Percentiles rank a stretch among this genome's conserved stretches.
These are phyloP conservation scores for Chrysaora quinquecirrha DNA, from an alignment of 30 jellyfish, hydroid and myxozoan species.

Conservation along the genomic window DNA sequence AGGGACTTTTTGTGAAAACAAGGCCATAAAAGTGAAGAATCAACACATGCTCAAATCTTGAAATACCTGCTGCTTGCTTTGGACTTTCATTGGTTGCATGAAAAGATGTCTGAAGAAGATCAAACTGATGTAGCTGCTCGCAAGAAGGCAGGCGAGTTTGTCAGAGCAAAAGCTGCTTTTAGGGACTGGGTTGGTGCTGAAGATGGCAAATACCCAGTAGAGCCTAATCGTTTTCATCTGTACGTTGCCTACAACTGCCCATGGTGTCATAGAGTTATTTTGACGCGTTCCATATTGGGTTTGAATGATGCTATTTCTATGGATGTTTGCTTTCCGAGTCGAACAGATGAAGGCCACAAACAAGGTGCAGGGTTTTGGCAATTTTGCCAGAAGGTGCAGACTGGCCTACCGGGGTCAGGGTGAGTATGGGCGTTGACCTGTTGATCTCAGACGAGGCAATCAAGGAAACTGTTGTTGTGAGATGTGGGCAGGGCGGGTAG, in stretches of 20 bases:
- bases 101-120: conserved; percentile 35
- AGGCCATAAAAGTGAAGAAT: no score
- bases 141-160: conserved; percentile 65
- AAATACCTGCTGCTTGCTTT: no score
- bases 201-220: conserved; percentile 49
- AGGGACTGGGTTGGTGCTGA: conserved; percentile 59
- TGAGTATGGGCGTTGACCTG: not conserved
- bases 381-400: conserved; percentile 53
- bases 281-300: conserved; percentile 51
- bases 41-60: no score
- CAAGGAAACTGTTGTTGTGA: no score
- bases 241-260: conserved; percentile 70
- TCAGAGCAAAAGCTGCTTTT: conserved; percentile 53
- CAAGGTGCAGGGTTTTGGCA: conserved; percentile 76
- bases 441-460: no score
- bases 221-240: conserved; percentile 46
- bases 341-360: conserved; percentile 51
- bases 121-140: conserved; percentile 32
- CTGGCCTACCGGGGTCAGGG: conserved; percentile 65
- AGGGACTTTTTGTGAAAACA: no score
- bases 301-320: conserved; percentile 56
- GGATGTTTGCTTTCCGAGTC: conserved; percentile 70
- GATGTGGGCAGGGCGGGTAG: no score
- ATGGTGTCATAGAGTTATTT: conserved; percentile 64
- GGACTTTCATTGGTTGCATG: no score